Base-by-base conservation (phyloP, 1,140 invertebrate species). In the Drosophila pandora region DNA sequence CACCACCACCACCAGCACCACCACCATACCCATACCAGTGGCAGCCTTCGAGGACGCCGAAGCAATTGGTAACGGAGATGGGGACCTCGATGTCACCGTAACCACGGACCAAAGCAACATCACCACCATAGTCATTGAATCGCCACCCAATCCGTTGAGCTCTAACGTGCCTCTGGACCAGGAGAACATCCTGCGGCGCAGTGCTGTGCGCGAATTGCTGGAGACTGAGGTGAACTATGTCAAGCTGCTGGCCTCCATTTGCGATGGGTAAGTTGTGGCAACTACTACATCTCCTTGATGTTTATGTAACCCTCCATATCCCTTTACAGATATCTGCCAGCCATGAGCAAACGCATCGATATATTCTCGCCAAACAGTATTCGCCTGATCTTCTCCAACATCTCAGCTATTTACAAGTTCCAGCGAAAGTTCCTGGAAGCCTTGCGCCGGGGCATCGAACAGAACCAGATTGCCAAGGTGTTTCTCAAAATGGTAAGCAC, bases 141-240 rank as follows among this genome's bases (percentile, higher is more conserved):
- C 87, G 12, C 83, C 90, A 4, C 60, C 80, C 22, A 52, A 30
- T 6, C 41, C 54, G n/a, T 2, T 54, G 30, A 41, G n/a, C 56
- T 17, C 43, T 25, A 73, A 75, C 70, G 62, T 57, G n/a, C 76
- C 52, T n/a, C 58, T 73, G 39, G 62, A 74, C 17, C 78, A 70
- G n/a, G 64, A 62, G 12, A 73, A 82, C 37, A 63, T 76, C 6
- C 62, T 92, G 41, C 78, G 79, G 1, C 63, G 85, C 5, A 91
- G 80, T 57, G 89, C 90, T 55, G 76, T 92, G 8, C 79, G 89
- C 4, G 91, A 92, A 32, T 58, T 92, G 47, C 74, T 92, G 12
- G 90, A 92, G 56, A 92, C 91, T 12, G 91, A 92, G 69, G 60
- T 87, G 12, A 92, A 92, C 53, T 92, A 92, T 60, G 91, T 92